These are phyloP conservation scores for Gallinago stenura DNA, from an alignment of 2,797 vertebrate genomes.

Conservation along the genomic window DNA sequence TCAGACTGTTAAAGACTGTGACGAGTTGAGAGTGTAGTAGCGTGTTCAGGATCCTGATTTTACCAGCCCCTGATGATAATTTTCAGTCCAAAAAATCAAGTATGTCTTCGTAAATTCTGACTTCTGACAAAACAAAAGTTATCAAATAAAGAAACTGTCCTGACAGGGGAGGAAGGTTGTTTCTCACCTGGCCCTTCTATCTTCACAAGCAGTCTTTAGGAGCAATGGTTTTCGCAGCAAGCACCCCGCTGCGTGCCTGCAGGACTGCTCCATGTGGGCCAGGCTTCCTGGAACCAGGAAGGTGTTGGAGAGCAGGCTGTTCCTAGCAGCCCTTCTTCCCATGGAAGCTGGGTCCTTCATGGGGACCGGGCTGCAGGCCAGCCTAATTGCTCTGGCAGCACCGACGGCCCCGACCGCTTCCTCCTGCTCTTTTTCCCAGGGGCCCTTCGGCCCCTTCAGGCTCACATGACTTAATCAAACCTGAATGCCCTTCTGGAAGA, in stretches of 20 bases:
- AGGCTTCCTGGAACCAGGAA: neutral
- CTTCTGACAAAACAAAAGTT: neutral
- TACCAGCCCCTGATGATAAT: neutral
- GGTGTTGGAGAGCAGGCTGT: neutral
- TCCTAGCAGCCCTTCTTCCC: slow-evolving; percentile 8
- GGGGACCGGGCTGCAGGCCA: slow-evolving; percentile 57
- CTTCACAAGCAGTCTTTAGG: neutral
- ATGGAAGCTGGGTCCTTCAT: neutral
- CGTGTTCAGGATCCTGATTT: no score
- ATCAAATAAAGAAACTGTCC: neutral
- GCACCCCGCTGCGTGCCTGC: neutral
- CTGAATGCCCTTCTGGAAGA: slow-evolving; percentile 69
- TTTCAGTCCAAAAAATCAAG: neutral
- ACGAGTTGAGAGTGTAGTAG: no score
- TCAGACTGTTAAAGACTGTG: no score
- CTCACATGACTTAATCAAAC: slow-evolving; percentile 67
- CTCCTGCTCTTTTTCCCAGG: slow-evolving; percentile 69
- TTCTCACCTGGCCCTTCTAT: neutral
- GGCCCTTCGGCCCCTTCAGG: slow-evolving; percentile 53
- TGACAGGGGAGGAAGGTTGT: neutral
- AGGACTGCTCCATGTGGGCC: accelerated
- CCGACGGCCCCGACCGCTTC: slow-evolving; percentile 20
- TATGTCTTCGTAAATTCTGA: neutral
- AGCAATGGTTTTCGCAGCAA: neutral
- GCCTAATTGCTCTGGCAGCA: slow-evolving; percentile 72